phyloP scores from a whole-genome alignment of 2,113 vertebrate genomes.

The Galbula dea region DNA sequence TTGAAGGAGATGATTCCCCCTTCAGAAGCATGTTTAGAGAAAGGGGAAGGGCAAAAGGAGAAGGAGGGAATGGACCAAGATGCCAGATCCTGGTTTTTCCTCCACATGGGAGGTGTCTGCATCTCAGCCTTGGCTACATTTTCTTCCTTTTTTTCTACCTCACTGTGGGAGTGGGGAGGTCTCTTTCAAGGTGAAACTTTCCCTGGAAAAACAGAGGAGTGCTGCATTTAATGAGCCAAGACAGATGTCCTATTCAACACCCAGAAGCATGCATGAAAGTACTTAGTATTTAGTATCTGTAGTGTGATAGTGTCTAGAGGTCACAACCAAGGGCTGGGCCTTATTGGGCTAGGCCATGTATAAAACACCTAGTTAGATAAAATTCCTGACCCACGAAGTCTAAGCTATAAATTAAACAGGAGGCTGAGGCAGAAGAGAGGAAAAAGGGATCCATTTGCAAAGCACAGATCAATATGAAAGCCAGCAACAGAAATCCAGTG shows the following conservation, averaged over 20 bases:
- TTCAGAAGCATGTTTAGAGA: neutral
- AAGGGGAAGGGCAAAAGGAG: constrained; percentile 3
- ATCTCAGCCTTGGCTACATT: neutral
- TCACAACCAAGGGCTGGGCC: constrained; percentile 21
- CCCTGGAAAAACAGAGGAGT: constrained; percentile 24
- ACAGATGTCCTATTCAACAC: constrained; percentile 21
- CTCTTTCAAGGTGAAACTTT: constrained; percentile 46
- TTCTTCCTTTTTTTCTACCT: neutral
- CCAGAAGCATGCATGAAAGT: neutral
- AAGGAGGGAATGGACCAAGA: neutral
- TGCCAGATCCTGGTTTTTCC: neutral
- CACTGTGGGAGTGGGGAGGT: neutral
- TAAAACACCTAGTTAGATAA: constrained; percentile 46
- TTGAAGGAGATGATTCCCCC: constrained; percentile 64
- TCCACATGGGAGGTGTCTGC: neutral
- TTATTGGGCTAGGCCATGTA: constrained; percentile 30
- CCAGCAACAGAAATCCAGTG: neutral
- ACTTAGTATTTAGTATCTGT: constrained; percentile 26
- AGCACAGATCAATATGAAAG: constrained; percentile 1
- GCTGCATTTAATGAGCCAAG: constrained; percentile 57
- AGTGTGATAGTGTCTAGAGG: neutral
- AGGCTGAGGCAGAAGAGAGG: neutral
- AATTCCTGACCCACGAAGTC: constrained; percentile 15
- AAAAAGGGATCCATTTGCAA: neutral
- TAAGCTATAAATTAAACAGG: constrained; percentile 34